phyloP scores from a whole-genome alignment of 2,888 invertebrate genomes.

The Taenaris catops region DNA sequence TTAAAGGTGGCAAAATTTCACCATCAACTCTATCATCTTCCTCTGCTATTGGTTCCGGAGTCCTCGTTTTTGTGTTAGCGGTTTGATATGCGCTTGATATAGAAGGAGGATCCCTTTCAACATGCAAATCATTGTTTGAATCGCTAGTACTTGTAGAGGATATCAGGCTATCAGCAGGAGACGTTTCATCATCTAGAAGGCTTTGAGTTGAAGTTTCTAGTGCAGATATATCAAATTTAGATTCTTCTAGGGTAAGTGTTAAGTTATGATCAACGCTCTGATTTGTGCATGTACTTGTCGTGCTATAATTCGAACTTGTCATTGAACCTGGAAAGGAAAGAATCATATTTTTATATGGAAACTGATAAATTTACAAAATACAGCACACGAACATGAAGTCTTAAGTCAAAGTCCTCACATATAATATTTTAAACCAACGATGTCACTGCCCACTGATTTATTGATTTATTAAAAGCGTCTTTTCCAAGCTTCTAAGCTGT shows the following conservation, averaged over 20 bases:
- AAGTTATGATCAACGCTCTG: conserved; percentile 72
- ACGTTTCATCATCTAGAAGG: conserved; percentile 89
- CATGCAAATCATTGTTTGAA: conserved; percentile 72
- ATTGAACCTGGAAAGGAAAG: conserved; percentile 54
- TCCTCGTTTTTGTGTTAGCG: conserved; percentile 75
- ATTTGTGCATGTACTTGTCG: conserved; percentile 72
- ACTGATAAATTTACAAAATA: too few species aligned
- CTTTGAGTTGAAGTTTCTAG: conserved; percentile 83
- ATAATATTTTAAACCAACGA: too few species aligned
- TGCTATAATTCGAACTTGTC: conserved; percentile 75
- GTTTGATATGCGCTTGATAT: conserved; percentile 72
- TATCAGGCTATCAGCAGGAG: conserved; percentile 89
- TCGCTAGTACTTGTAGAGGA: conserved; percentile 82
- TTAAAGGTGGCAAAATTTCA: conserved; percentile 44
- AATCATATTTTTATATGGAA: conserved; percentile 1
- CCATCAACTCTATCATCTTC: conserved; percentile 56
- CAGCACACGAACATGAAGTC: too few species aligned
- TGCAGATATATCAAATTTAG: conserved; percentile 87
- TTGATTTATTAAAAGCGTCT: too few species aligned
- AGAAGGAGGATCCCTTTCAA: conserved; percentile 66
- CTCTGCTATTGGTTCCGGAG: conserved; percentile 50
- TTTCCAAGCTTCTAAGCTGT: too few species aligned
- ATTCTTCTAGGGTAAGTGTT: conserved; percentile 84
- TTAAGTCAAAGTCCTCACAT: too few species aligned
- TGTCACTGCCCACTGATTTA: too few species aligned